These are phyloP conservation scores for Montifringilla adamsi DNA, from an alignment of 2,113 vertebrate genomes.

Conservation along the genomic window DNA sequence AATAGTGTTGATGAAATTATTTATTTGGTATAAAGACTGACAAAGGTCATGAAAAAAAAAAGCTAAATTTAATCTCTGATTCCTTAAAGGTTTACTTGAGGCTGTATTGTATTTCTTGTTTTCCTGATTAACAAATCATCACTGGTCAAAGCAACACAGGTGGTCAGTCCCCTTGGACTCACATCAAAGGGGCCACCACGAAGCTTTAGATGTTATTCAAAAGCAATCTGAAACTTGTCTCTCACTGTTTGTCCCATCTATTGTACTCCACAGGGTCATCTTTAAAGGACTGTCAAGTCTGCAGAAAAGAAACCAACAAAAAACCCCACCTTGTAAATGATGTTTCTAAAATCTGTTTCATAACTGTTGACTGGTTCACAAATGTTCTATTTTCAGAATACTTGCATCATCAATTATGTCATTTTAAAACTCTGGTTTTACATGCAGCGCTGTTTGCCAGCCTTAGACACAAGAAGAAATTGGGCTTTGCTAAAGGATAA, in stretches of 20 bases:
- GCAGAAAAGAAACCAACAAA: background rate
- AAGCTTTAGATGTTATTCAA: conserved; percentile 27
- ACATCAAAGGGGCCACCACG: conserved; percentile 68
- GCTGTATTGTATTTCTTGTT: conserved; percentile 52
- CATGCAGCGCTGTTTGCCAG: background rate
- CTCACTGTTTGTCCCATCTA: conserved; percentile 29
- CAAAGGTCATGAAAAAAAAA: background rate
- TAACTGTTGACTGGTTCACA: background rate
- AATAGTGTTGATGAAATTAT: background rate
- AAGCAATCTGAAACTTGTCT: conserved; percentile 43
- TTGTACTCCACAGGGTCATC: conserved; percentile 28
- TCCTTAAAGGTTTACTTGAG: conserved; percentile 33
- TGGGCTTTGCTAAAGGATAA: background rate
- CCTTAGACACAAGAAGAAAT: background rate
- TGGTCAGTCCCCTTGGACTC: conserved; percentile 35
- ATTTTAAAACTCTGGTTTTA: background rate
- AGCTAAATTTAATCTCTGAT: background rate
- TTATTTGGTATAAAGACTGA: background rate
- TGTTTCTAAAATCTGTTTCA: background rate
- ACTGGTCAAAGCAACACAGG: conserved; percentile 17
- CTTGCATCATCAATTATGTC: background rate
- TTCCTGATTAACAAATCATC: conserved; percentile 56
- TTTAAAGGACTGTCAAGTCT: conserved; percentile 16
- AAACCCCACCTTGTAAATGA: background rate
- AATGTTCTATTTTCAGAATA: background rate